Evolutionary conservation across 2,888 invertebrate genomes (phyloP), one percentile per base, ranked within the genome.

Genomic region (Caenorhabditis sinica): DNA sequence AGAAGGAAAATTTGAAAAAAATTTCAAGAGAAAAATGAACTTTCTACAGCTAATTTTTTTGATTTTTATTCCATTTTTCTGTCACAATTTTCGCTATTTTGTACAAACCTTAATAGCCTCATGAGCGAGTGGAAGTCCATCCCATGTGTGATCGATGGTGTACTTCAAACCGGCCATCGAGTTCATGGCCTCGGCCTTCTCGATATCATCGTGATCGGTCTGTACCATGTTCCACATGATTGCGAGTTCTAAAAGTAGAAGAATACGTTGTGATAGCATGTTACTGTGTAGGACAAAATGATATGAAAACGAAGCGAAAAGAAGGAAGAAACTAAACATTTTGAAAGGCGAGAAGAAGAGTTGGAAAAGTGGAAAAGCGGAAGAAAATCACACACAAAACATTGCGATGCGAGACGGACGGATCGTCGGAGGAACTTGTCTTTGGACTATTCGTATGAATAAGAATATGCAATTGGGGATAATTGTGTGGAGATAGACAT

Each of bases 91-190:
- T 33, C 33, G 33, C 25, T 4, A 30, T 45, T 45, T 45, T 45
- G 8, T 5, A 74, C 71, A 45, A 36, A 85, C 85, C 43, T 85
- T 86, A 72, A 90, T 90, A 17, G 92, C 91, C 11, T 89, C 90
- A 82, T 93, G 91, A 9, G 85, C 80, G 20, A 91, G 61, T 9
- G 90, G 90, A n/a, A 89, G 80, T 0, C 91, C 91, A 51, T 92
- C 90, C 92, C 92, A 92, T 1, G 90, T 91, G 45, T 88, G 82
- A 71, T 91, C 90, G 73, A 92, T 90, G 43, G 82, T 83, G 72
- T 85, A 89, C 33, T 87, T 82, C 66, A 87, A 76, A n/a, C 91
- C 91, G 45, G 88, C 71, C 74, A 88, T 82, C 28, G 85, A 81
- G 73, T 84, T 84, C 84, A 83, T 83, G 17, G 75, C 76, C 61